Conservation (phyloP, 2,888 invertebrate species). For the Abrostola triplasia region DNA sequence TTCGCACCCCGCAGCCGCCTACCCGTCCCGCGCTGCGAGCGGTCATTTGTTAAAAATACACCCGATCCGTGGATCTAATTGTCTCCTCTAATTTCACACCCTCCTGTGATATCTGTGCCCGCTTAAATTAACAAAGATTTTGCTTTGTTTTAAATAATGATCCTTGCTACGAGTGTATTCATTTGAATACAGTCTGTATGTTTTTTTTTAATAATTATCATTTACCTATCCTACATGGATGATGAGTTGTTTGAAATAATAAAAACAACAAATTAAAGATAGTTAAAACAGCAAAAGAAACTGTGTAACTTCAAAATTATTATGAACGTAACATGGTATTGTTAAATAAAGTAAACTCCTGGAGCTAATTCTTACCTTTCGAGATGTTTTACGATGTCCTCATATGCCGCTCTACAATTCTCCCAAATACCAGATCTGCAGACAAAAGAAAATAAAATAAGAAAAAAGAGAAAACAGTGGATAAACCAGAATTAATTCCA, state of each 20-base stretch:
- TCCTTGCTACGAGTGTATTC: slow-evolving; percentile 27
- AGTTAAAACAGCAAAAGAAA: slow-evolving; percentile 18
- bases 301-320: slow-evolving; percentile 1
- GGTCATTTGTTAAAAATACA: slow-evolving; percentile 89
- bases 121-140: slow-evolving; percentile 76
- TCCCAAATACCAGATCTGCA: slow-evolving; percentile 96
- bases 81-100: slow-evolving; percentile 88
- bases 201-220: slow-evolving; percentile 7
- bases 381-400: slow-evolving; percentile 98
- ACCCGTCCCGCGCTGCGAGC: slow-evolving; percentile 69
- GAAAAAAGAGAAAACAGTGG: slow-evolving; percentile 71
- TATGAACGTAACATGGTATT: background rate
- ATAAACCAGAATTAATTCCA: slow-evolving; percentile 61
- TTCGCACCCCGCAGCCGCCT: slow-evolving; percentile 76
- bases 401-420: slow-evolving; percentile 97
- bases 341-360: slow-evolving; percentile 12
- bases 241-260: slow-evolving; percentile 23
- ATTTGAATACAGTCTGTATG: slow-evolving; percentile 19
- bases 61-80: slow-evolving; percentile 88
- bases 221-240: slow-evolving; percentile 7
- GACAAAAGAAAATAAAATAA: slow-evolving; percentile 85
- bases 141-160: slow-evolving; percentile 61
- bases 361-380: slow-evolving; percentile 92
- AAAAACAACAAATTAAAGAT: slow-evolving; percentile 19
- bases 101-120: slow-evolving; percentile 81